phyloP scores from a whole-genome alignment of 2,797 vertebrate species.

The Eidolon dupreanum region DNA sequence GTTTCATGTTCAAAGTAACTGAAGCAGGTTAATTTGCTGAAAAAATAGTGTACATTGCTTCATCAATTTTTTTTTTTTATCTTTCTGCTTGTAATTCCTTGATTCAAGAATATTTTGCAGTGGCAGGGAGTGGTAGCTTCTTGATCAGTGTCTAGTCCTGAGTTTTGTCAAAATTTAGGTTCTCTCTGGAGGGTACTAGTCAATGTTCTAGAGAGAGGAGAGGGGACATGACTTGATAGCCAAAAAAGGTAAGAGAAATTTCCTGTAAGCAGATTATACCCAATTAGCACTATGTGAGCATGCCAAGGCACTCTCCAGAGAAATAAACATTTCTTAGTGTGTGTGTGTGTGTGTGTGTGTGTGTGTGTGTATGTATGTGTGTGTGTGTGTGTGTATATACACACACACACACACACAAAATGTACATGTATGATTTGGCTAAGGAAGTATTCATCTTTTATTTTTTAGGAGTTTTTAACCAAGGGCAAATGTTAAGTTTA shows the following conservation, averaged over 20 bases:
- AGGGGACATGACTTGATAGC: too few species aligned
- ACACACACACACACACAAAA: too few species aligned
- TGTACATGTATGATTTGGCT: too few species aligned
- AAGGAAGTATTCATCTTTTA: not conserved
- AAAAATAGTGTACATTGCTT: not conserved
- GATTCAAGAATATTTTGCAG: not conserved
- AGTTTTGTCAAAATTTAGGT: not conserved
- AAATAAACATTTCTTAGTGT: too few species aligned
- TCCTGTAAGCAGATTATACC: too few species aligned
- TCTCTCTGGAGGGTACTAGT: not conserved
- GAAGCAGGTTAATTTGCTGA: not conserved
- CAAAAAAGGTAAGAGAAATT: too few species aligned
- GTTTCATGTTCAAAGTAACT: not conserved
- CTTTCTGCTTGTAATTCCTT: not conserved
- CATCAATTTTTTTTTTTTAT: not conserved
- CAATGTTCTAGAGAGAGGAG: too few species aligned
- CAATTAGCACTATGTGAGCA: too few species aligned
- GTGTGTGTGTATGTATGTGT: too few species aligned
- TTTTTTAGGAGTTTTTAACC: not conserved
- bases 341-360: too few species aligned
- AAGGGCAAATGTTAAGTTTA: not conserved
- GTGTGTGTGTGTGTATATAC: too few species aligned
- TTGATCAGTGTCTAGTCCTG: not conserved
- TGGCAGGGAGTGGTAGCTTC: not conserved
- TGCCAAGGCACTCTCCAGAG: too few species aligned